phyloP scores from a whole-genome alignment of 2,797 vertebrate genomes.

The Arctocebus calabarensis region DNA sequence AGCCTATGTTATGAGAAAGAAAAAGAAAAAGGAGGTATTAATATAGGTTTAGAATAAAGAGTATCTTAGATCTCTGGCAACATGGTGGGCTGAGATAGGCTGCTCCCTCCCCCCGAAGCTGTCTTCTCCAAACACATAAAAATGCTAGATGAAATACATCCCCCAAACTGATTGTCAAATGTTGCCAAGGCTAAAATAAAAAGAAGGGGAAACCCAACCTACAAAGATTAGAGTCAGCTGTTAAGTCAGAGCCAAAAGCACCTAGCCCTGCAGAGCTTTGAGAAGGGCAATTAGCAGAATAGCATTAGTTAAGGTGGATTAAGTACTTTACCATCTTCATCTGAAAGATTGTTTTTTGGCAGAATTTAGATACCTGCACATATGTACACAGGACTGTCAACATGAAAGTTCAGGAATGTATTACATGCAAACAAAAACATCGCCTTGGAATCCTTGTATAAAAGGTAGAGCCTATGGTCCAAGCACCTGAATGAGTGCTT shows the following conservation, averaged over 20 bases:
- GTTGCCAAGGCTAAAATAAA: background rate
- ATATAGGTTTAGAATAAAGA: background rate
- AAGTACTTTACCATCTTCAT: background rate
- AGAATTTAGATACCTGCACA: background rate
- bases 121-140: background rate
- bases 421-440: background rate
- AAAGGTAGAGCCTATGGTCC: background rate
- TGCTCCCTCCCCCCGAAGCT: too few relatives aligned
- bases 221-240: background rate
- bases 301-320: background rate
- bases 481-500: background rate
- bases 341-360: conserved; percentile 14
- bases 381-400: background rate
- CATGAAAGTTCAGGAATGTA: background rate
- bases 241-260: background rate
- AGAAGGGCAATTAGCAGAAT: background rate
- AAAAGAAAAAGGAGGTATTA: background rate
- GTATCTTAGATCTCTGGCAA: background rate
- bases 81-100: background rate
- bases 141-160: background rate
- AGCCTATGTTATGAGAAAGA: too few relatives aligned
- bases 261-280: background rate
- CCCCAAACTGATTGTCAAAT: background rate
- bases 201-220: background rate
- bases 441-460: background rate